Evolutionary conservation across 2,888 invertebrate species (phyloP).

Genomic region (Antheraea yamamai): DNA sequence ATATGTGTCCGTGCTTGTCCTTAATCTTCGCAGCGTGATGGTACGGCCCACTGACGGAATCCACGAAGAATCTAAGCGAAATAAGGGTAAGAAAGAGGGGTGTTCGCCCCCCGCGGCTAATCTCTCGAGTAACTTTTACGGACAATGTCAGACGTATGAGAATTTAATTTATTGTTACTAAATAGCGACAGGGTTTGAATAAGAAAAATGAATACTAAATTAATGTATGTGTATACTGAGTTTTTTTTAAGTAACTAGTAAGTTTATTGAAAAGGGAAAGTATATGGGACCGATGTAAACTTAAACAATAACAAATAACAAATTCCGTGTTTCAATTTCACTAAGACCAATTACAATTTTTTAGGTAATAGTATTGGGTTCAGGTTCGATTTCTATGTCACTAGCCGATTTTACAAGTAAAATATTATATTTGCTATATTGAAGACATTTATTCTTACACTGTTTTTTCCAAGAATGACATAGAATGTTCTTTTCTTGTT

Average conservation of each 20-base stretch:
- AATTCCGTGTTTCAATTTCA: too few species aligned
- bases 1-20: conserved; percentile 1
- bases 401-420: too few species aligned
- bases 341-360: too few species aligned
- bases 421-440: too few species aligned
- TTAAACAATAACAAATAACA: too few species aligned
- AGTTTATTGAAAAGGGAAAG: too few species aligned
- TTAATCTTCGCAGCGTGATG: conserved; percentile 16
- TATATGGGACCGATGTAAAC: too few species aligned
- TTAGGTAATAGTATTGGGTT: too few species aligned
- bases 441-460: too few species aligned
- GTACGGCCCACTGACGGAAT: conserved; percentile 12
- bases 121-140: conserved; percentile 14
- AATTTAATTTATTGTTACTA: conserved; percentile 15
- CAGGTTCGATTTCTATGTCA: too few species aligned
- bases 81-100: conserved; percentile 3
- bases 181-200: background rate
- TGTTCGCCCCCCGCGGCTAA: conserved; percentile 13
- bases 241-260: background rate
- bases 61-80: background rate
- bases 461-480: too few species aligned
- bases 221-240: background rate
- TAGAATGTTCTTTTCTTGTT: too few species aligned
- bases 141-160: conserved; percentile 8
- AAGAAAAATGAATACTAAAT: background rate